Conservation (phyloP, 2,888 invertebrate genomes). For the Sepioteuthis lessoniana region DNA sequence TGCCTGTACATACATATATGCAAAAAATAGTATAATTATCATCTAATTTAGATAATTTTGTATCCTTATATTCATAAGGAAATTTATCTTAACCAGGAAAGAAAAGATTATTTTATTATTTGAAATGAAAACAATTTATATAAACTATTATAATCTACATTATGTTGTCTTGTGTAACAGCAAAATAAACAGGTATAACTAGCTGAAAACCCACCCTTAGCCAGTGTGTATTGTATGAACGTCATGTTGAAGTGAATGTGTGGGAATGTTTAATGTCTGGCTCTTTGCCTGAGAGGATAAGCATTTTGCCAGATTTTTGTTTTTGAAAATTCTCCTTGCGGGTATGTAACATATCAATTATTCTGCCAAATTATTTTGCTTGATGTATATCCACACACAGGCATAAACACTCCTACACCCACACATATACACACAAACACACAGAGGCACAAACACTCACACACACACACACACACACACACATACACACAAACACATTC, state of each 20-base stretch:
- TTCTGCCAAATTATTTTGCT: background rate
- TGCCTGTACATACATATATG: no score
- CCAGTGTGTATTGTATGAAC: no score
- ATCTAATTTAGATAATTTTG: no score
- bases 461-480: constrained; percentile 44
- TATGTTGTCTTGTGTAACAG: no score
- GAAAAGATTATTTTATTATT: no score
- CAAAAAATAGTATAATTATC: no score
- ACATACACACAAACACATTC: constrained; percentile 44
- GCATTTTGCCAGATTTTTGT: background rate
- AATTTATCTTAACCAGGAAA: no score
- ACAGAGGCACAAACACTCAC: constrained; percentile 25
- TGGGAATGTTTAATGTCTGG: background rate
- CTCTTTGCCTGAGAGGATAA: background rate
- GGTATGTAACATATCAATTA: background rate
- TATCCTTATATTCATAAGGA: no score
- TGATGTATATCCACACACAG: background rate
- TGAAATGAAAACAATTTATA: no score
- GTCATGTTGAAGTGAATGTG: background rate
- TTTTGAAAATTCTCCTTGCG: background rate
- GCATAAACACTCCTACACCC: background rate
- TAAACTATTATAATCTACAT: no score
- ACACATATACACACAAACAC: background rate
- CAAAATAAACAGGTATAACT: no score
- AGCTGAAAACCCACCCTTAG: no score